A percentile compares a stretch with the other conserved stretches of the same genome.
These are phyloP conservation scores for Papilio xuthus DNA, from an alignment of 1,140 invertebrate genomes.

Conservation along the genomic window DNA sequence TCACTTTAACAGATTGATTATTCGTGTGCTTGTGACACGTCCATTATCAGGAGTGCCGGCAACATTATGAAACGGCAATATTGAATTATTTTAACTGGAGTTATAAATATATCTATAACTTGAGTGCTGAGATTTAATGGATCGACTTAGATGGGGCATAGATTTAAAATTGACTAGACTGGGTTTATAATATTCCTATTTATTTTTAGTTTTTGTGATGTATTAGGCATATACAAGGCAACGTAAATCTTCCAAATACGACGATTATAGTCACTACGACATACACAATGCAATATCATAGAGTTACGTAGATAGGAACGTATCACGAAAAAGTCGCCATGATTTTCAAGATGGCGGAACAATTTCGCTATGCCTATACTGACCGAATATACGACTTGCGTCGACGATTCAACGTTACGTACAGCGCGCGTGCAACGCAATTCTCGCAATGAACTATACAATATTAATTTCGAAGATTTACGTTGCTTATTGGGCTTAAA, in stretches of 20 bases:
- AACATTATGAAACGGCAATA: constrained; percentile 3
- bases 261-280: no score
- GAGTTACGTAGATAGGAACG: no score
- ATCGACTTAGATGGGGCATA: constrained; percentile 9
- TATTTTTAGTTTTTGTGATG: background rate
- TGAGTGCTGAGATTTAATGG: constrained; percentile 23
- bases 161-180: background rate
- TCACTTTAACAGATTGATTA: constrained; percentile 34
- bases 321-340: no score
- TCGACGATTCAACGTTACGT: no score
- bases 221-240: background rate
- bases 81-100: constrained; percentile 22
- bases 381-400: no score
- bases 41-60: constrained; percentile 22
- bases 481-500: no score
- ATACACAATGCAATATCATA: no score
- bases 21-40: constrained; percentile 22
- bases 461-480: no score
- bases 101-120: constrained; percentile 20
- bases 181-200: background rate
- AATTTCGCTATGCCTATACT: no score
- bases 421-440: no score
- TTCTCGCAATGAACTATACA: no score
- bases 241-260: background rate
- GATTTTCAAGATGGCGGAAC: no score